These are phyloP conservation scores for Pithys albifrons DNA, from an alignment of 2,113 vertebrate species.

Conservation along the genomic window DNA sequence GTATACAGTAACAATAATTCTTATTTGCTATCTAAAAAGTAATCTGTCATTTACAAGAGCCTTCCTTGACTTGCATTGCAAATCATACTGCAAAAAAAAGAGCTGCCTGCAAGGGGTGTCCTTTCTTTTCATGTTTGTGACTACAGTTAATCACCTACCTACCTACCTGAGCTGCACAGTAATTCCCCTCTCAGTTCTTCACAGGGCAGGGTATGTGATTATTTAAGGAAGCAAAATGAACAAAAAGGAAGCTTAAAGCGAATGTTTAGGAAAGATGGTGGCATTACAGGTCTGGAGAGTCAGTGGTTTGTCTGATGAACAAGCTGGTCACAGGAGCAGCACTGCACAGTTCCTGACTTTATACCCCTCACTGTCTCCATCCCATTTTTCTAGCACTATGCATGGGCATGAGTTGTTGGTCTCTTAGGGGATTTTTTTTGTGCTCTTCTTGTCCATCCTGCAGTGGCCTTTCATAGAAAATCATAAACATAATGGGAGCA, in stretches of 20 bases:
- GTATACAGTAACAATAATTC: conserved; percentile 66
- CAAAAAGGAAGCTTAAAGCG: neutral
- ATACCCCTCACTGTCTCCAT: neutral
- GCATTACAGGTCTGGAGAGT: neutral
- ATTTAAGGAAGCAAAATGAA: conserved; percentile 38
- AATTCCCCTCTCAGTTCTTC: conserved; percentile 23
- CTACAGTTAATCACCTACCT: conserved; percentile 49
- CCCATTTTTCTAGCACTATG: neutral
- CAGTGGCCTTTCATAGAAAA: neutral
- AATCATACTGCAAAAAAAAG: conserved; percentile 61
- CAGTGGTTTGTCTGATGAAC: neutral
- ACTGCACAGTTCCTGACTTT: neutral
- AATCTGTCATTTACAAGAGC: conserved; percentile 72
- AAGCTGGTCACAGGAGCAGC: neutral
- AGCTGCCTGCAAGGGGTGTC: conserved; percentile 28
- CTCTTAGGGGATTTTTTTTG: neutral
- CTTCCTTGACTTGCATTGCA: conserved; percentile 56
- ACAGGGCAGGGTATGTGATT: neutral
- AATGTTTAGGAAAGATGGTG: neutral
- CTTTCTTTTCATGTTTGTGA: conserved; percentile 11
- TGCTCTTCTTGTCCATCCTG: neutral
- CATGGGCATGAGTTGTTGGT: neutral
- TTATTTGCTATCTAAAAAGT: conserved; percentile 73
- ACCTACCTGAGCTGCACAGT: conserved; percentile 10
- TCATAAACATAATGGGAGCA: neutral